Conservation (phyloP, 2,113 vertebrate species). For the Microtus oregoni region DNA sequence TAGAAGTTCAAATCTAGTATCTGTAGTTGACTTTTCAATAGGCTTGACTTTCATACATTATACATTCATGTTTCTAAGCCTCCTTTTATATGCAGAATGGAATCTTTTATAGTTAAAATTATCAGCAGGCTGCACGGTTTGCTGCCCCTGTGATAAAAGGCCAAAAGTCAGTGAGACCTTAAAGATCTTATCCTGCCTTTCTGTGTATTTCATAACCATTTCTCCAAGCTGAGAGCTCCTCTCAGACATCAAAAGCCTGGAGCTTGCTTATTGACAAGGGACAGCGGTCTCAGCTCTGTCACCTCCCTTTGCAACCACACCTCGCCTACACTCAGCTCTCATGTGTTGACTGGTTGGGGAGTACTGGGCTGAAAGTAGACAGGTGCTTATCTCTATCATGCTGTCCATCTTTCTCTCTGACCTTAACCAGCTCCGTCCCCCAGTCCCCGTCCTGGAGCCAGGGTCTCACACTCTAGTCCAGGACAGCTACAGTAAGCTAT, state of each 20-base stretch:
- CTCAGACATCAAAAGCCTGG: slow-evolving; percentile 9
- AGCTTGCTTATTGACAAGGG: slow-evolving; percentile 7
- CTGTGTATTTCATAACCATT: slow-evolving; percentile 16
- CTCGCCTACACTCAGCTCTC: not conserved
- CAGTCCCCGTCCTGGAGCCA: not conserved
- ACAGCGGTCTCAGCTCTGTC: not conserved
- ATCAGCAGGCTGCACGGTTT: slow-evolving; percentile 3
- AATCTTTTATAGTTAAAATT: slow-evolving; percentile 46
- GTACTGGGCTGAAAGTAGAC: not conserved
- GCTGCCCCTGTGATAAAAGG: not conserved
- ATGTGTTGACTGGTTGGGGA: not conserved
- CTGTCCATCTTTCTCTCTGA: not conserved
- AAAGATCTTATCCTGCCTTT: not conserved
- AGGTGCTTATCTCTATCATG: not conserved
- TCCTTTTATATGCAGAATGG: slow-evolving; percentile 46
- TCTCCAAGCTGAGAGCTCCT: not conserved
- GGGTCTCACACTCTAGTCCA: not conserved
- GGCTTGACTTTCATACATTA: slow-evolving; percentile 39
- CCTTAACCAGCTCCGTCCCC: no score
- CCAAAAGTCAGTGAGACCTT: not conserved
- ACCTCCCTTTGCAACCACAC: not conserved
- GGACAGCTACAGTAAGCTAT: not conserved
- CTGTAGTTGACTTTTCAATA: slow-evolving; percentile 20
- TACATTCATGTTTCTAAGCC: slow-evolving; percentile 39
- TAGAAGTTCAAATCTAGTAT: slow-evolving; percentile 16